Base-by-base conservation (phyloP, 2,888 invertebrate genomes). In the Trimorus sp. region DNA sequence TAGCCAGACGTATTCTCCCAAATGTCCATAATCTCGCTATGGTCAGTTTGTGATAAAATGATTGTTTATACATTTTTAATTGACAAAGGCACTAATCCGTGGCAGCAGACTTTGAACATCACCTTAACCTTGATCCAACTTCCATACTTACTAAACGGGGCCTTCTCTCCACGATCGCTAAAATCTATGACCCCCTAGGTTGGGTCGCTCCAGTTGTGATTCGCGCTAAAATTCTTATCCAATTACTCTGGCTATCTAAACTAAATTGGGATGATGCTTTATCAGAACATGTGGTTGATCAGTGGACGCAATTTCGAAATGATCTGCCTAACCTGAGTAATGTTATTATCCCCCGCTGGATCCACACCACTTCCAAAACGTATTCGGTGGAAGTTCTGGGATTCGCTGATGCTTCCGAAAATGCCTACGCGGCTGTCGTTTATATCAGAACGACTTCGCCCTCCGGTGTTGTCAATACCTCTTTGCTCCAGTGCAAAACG, bases 391-490 rank as follows among this genome's bases (percentile, higher is more conserved):
- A 54, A 14, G 5, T 71, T 1, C 7, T 45, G 8, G 74, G 74
- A 3, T 74, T 65, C 48, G 11, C 58, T 7, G 65, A 74, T 38
- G 74, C 74, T 5, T 66, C 75, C 8, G 38, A 53, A 7, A 7
- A 15, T 4, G 75, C 75, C 5, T 75, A 75, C 36, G 59, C 59
- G 12, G 69, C 69, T 1, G 69, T 69, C 8, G 49, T 65, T 38
- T 74, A 63, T 14, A 11, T 74, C 0, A 51, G 60, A 12, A 37
- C 45, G 7, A 58, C 58, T 11, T 12, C 38, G 2, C 0, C 0
- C 7, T 15, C 40, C 4, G 75, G 75, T 0, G 49, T 26, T 3
- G 51, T 75, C 3, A 11, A 14, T 1, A 12, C 37, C 1, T 59
- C 75, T 12, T 36, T 75, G 11, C 1, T 75, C 1, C 38, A 48